phyloP scores from a whole-genome alignment of 2,797 vertebrate genomes.

The Sebastes alutus region DNA sequence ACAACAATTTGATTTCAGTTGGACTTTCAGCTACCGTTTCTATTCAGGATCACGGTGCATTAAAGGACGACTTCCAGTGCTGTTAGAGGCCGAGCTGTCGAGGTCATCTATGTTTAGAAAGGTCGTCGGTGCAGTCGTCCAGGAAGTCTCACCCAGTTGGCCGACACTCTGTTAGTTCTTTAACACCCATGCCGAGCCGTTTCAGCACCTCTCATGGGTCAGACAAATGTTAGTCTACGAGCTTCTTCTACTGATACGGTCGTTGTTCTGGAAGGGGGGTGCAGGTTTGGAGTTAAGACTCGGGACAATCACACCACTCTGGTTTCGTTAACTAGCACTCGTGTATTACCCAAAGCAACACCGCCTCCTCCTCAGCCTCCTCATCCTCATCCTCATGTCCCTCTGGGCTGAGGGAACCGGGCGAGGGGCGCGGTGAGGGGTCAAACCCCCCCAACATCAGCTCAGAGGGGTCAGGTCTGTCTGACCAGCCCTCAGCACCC shows the following conservation, averaged over 20 bases:
- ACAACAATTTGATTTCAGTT: neutral
- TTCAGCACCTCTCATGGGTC: neutral
- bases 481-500: slow-evolving; percentile 55
- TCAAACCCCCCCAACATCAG: slow-evolving; percentile 40
- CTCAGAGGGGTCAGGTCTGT: slow-evolving; percentile 40
- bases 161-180: slow-evolving; percentile 47
- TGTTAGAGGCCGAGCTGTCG: slow-evolving; percentile 27
- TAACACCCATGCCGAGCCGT: slow-evolving; percentile 29
- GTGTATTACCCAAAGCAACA: slow-evolving; percentile 82
- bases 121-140: slow-evolving; percentile 1
- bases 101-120: slow-evolving; percentile 55
- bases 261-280: neutral
- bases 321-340: slow-evolving; percentile 15
- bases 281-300: slow-evolving; percentile 30
- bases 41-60: neutral
- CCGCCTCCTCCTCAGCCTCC: slow-evolving; percentile 75
- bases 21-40: slow-evolving; percentile 9
- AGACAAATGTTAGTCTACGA: slow-evolving; percentile 9
- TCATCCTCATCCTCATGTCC: slow-evolving; percentile 56
- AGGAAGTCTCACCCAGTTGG: slow-evolving; percentile 35
- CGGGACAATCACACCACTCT: slow-evolving; percentile 52
- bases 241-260: neutral
- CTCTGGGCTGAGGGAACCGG: slow-evolving; percentile 47
- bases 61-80: slow-evolving; percentile 24
- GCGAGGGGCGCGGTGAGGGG: slow-evolving; percentile 17